Evolutionary conservation across 2,797 vertebrate species (phyloP).

Genomic region (Denticeps clupeoides): DNA sequence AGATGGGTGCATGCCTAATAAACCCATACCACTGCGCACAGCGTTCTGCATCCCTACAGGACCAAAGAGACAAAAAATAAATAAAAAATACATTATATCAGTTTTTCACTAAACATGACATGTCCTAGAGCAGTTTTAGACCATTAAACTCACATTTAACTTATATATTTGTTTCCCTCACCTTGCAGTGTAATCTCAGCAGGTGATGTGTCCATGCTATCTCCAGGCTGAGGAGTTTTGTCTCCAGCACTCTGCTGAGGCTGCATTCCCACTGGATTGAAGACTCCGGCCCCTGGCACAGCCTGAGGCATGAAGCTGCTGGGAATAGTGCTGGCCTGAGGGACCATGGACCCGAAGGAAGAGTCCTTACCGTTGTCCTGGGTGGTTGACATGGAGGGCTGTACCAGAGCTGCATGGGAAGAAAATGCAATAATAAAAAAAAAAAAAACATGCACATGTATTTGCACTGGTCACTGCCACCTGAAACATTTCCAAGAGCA

Average conservation of each 20-base stretch:
- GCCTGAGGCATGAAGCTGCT: constrained; percentile 65
- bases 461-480: background rate
- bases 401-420: constrained; percentile 69
- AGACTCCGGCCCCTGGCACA: constrained; percentile 69
- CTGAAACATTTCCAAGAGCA: background rate
- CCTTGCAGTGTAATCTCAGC: constrained; percentile 62
- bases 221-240: constrained; percentile 44
- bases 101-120: background rate
- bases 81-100: background rate
- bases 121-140: background rate
- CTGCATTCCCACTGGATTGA: constrained; percentile 69
- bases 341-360: constrained; percentile 72
- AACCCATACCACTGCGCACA: constrained; percentile 70
- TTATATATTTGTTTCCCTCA: constrained; percentile 19
- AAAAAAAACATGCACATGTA: background rate
- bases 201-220: constrained; percentile 46
- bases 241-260: constrained; percentile 44
- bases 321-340: constrained; percentile 70
- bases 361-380: constrained; percentile 83
- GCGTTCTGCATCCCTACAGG: constrained; percentile 63
- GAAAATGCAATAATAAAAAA: background rate
- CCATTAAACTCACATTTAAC: background rate
- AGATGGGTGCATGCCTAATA: constrained; percentile 77
- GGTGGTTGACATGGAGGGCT: constrained; percentile 65
- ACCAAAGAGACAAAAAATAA: constrained; percentile 8